These are phyloP conservation scores for Malthinus flaveolus DNA, from an alignment of 2,888 invertebrate genomes.

Conservation along the genomic window DNA sequence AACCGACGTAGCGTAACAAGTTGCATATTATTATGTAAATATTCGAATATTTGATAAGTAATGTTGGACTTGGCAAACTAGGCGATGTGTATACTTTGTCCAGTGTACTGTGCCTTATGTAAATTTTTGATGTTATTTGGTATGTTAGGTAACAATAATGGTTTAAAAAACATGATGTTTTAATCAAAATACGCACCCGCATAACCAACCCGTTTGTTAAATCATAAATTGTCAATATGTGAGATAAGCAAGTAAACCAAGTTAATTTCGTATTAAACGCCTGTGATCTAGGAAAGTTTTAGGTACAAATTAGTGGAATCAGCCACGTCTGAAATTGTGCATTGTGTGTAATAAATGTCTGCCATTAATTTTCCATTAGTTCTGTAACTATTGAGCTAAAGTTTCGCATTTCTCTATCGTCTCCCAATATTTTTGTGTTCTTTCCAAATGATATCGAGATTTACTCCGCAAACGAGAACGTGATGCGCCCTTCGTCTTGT, in stretches of 20 bases:
- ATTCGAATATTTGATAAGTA: too few species aligned
- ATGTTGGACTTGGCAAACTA: too few species aligned
- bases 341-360: constrained; percentile 28
- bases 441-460: not conserved
- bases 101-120: too few species aligned
- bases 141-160: too few species aligned
- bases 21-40: too few species aligned
- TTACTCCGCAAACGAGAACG: not conserved
- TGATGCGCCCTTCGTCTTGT: not conserved
- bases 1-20: too few species aligned
- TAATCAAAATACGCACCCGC: not conserved
- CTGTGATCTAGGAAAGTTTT: constrained; percentile 23
- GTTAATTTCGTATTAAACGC: constrained; percentile 20
- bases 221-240: constrained; percentile 8
- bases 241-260: constrained; percentile 6
- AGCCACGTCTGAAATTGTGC: constrained; percentile 28
- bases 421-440: not conserved
- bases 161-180: too few species aligned
- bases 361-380: constrained; percentile 29
- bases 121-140: too few species aligned
- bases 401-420: constrained; percentile 7
- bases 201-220: not conserved
- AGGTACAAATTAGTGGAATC: constrained; percentile 29
- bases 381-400: constrained; percentile 7
- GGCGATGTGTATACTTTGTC: too few species aligned